phyloP scores from a whole-genome alignment of 2,888 invertebrate genomes.

The Bimastos eiseni region DNA sequence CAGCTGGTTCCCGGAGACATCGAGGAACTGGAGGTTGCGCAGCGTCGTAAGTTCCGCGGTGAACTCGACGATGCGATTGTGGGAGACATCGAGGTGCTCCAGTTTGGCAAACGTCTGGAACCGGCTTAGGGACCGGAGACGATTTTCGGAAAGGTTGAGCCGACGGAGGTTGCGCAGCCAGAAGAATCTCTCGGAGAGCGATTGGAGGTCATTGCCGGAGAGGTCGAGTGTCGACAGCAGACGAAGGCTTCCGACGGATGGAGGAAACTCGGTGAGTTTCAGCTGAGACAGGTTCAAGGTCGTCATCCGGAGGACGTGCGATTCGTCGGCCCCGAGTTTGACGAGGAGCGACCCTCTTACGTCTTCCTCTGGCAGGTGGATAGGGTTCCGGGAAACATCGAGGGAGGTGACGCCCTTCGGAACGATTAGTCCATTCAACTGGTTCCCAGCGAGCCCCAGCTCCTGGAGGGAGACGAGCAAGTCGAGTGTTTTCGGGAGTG shows the following conservation, averaged over 20 bases:
- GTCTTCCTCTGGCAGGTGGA: constrained; percentile 44
- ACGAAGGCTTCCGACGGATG: constrained; percentile 53
- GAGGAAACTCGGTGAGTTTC: constrained; percentile 55
- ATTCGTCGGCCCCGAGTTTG: constrained; percentile 53
- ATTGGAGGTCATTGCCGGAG: constrained; percentile 53
- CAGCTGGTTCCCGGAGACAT: constrained; percentile 55
- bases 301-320: constrained; percentile 53
- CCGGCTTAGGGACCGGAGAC: constrained; percentile 43
- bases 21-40: constrained; percentile 50
- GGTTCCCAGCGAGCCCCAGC: constrained; percentile 52
- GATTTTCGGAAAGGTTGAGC: constrained; percentile 52
- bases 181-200: constrained; percentile 48
- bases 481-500: constrained; percentile 52
- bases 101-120: constrained; percentile 35
- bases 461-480: constrained; percentile 48
- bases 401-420: constrained; percentile 53
- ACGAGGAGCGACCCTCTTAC: constrained; percentile 46
- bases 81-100: constrained; percentile 39
- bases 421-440: constrained; percentile 51
- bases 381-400: constrained; percentile 50
- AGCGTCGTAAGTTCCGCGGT: constrained; percentile 49
- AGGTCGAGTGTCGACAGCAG: constrained; percentile 53
- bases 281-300: constrained; percentile 52
- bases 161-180: constrained; percentile 49
- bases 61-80: constrained; percentile 53